A percentile compares a stretch with the other conserved stretches of the same genome.
Conservation (phyloP, 2,888 invertebrate genomes). For the Lagria hirta region DNA sequence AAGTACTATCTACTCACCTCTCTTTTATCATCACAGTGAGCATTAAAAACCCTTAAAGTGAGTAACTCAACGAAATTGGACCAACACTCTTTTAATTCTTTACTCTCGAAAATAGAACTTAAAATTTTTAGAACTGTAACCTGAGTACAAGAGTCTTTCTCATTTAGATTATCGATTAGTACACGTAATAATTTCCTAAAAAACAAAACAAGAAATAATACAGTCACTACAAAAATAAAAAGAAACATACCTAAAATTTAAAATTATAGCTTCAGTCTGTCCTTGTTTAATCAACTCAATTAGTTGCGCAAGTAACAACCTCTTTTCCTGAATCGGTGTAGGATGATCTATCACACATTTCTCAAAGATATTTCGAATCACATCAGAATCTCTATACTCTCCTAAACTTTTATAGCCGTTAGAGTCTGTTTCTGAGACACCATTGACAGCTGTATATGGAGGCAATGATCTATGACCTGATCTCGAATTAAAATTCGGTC, state of each 20-base stretch:
- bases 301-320: conserved; percentile 52
- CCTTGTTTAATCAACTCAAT: conserved; percentile 56
- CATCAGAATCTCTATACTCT: conserved; percentile 44
- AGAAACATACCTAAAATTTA: conserved; percentile 58
- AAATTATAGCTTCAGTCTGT: conserved; percentile 56
- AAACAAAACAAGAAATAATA: conserved; percentile 27
- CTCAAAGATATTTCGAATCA: conserved; percentile 53
- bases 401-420: conserved; percentile 50
- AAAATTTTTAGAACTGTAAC: conserved; percentile 78
- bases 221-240: no score
- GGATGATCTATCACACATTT: conserved; percentile 47
- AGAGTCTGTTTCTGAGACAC: conserved; percentile 45
- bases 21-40: conserved; percentile 73
- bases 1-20: conserved; percentile 54
- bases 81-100: conserved; percentile 76
- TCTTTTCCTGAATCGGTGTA: conserved; percentile 47
- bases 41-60: conserved; percentile 83
- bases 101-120: conserved; percentile 80
- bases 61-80: conserved; percentile 89
- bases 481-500: conserved; percentile 39
- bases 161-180: conserved; percentile 71
- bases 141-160: conserved; percentile 63
- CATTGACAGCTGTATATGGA: conserved; percentile 43
- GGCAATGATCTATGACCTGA: conserved; percentile 46
- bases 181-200: conserved; percentile 71